These are phyloP conservation scores for Bos taurus DNA, from an alignment of 2,113 vertebrate genomes.

Conservation along the genomic window DNA sequence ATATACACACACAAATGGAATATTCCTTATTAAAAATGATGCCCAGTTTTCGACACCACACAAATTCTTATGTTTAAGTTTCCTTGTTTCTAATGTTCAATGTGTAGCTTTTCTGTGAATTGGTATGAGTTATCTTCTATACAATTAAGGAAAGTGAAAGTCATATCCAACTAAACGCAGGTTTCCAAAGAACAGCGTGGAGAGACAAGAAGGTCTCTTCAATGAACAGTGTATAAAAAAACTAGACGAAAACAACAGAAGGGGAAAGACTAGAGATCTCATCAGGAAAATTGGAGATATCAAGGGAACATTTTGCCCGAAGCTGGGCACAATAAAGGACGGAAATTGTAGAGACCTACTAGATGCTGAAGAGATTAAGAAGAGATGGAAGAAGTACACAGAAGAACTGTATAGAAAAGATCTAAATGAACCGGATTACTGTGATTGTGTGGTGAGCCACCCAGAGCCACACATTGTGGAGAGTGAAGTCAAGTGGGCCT, in stretches of 20 bases:
- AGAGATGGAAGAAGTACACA: not conserved
- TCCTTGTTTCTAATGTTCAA: not conserved
- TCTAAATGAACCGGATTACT: not conserved
- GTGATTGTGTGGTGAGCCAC: not conserved
- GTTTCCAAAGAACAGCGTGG: not conserved
- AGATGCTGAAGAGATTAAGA: not conserved
- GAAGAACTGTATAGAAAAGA: not conserved
- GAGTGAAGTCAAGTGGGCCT: not conserved
- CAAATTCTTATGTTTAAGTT: not conserved
- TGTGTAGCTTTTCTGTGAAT: not conserved
- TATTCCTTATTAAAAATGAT: not conserved
- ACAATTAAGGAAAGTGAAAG: not conserved
- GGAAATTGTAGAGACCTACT: not conserved
- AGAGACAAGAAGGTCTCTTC: not conserved
- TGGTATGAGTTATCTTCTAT: not conserved
- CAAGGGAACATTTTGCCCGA: not conserved
- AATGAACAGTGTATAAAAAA: not conserved
- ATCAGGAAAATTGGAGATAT: not conserved
- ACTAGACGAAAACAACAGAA: not conserved
- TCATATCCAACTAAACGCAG: not conserved
- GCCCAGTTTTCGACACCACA: not conserved
- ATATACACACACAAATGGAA: not conserved
- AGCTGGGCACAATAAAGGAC: not conserved
- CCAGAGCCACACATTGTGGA: not conserved
- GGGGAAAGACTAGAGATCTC: not conserved